These are phyloP conservation scores for Platycheirus rosarum DNA, from an alignment of 2,888 invertebrate species.

Conservation along the genomic window DNA sequence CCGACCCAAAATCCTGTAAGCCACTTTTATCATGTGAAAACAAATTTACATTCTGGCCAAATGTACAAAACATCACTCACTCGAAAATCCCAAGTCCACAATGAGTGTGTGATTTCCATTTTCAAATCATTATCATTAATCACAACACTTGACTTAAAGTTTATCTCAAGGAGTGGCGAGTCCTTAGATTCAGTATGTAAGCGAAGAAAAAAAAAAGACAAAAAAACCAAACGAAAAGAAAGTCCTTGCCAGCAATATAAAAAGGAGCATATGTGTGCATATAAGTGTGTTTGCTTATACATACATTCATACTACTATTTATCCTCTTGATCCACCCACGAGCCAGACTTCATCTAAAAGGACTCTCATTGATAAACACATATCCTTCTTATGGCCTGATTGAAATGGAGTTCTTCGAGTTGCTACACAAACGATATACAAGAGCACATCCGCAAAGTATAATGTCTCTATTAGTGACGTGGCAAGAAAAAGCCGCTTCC, in stretches of 20 bases:
- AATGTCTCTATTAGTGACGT: conserved; percentile 33
- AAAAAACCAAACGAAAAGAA: not conserved
- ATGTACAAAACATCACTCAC: conserved; percentile 20
- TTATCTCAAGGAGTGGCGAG: conserved; percentile 29
- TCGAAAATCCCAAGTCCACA: not conserved
- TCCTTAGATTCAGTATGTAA: not conserved
- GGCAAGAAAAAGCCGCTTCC: conserved; percentile 37
- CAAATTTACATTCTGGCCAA: conserved; percentile 29
- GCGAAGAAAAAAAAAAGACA: too few species aligned
- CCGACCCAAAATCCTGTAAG: not conserved
- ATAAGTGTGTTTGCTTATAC: conserved; percentile 1
- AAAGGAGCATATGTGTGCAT: conserved; percentile 10
- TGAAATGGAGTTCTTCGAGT: conserved; percentile 12
- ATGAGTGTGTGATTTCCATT: conserved; percentile 36
- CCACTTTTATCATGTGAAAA: conserved; percentile 17
- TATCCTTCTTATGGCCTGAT: conserved; percentile 14
- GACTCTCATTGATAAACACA: conserved; percentile 23
- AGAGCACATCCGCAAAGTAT: conserved; percentile 10
- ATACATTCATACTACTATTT: conserved; percentile 1
- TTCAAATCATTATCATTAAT: conserved; percentile 59
- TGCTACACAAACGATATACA: not conserved
- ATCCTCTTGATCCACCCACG: conserved; percentile 17
- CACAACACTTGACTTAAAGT: conserved; percentile 49
- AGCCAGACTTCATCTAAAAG: conserved; percentile 8
- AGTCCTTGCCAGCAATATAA: conserved; percentile 15